Base-by-base conservation (phyloP, 2,888 invertebrate genomes). In the Eupithecia subumbrata region DNA sequence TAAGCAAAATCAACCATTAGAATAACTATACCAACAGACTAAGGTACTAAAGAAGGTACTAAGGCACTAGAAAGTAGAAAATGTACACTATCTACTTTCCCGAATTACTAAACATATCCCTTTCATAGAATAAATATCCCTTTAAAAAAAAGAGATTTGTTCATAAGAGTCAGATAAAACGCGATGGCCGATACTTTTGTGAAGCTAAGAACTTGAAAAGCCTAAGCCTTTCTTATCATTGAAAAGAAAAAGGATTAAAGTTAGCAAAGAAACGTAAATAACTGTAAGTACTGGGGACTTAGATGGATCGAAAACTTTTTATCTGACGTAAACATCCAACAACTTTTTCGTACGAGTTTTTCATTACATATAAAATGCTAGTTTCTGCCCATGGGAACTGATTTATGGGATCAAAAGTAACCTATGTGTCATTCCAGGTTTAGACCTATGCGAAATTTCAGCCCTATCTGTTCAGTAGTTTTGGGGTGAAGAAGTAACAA, bases 251-350 rank as follows among this genome's bases (percentile, higher is more conserved):
- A 78, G 84, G 84, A 85, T 87, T 87, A 85, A 86, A 86, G 85
- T 86, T 82, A 75, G 79, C 77, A 81, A 86, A 86, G 85, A 82
- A 86, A 86, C 87, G 85, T 88, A 88, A 88, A 88, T 88, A 88
- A 87, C 86, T 81, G 79, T 81, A 84, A 82, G 79, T 77, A 81
- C 76, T 78, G 71, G 73, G 37, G 84, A 84, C 83, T 85, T 83
- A 83, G 86, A 87, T 83, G 85, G 85, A 85, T 84, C 81, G 77
- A 77, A 80, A 88, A 86, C 82, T 87, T 89, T 86, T 87, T 88
- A 87, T 88, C 87, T 79, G 80, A 82, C 79, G 82, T 83, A 83
- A 85, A 85, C 84, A 85, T 76, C 80, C 82, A 84, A 83, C 83
- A 81, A 80, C 79, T 82, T 83, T 82, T 82, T 78, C 69, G 70